Evolutionary conservation across 2,888 invertebrate genomes (phyloP).

Genomic region (Drosophila peninsularis): DNA sequence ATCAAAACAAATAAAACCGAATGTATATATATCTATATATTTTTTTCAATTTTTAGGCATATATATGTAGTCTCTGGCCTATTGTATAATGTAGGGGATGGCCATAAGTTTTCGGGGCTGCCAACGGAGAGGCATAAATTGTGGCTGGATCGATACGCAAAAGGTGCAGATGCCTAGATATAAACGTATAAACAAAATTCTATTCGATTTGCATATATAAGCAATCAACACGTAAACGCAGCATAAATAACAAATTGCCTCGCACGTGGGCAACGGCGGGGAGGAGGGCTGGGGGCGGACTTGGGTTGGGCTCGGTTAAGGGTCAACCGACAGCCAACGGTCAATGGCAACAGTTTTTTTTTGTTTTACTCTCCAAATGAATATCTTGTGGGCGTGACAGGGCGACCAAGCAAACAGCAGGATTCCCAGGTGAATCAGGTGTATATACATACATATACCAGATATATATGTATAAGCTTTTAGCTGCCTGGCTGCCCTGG

Average conservation of each 20-base stretch:
- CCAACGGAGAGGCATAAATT: constrained; percentile 40
- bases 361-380: constrained; percentile 20
- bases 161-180: constrained; percentile 24
- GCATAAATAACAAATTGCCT: constrained; percentile 75
- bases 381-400: constrained; percentile 34
- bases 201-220: constrained; percentile 66
- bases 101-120: constrained; percentile 24
- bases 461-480: constrained; percentile 11
- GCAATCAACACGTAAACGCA: constrained; percentile 75
- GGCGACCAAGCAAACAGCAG: constrained; percentile 22
- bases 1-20: constrained; percentile 20
- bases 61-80: constrained; percentile 5
- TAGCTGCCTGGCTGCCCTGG: constrained; percentile 18
- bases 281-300: neutral
- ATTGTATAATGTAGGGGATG: constrained; percentile 6
- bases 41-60: neutral
- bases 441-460: constrained; percentile 8
- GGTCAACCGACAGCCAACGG: constrained; percentile 43
- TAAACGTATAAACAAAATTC: constrained; percentile 34
- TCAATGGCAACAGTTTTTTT: constrained; percentile 46
- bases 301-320: constrained; percentile 15
- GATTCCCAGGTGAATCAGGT: constrained; percentile 14
- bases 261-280: constrained; percentile 10
- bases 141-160: constrained; percentile 34
- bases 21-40: neutral